Evolutionary conservation across 2,797 vertebrate species (phyloP), one percentile per base, ranked within the genome.

Genomic region (Sebastes goodei): DNA sequence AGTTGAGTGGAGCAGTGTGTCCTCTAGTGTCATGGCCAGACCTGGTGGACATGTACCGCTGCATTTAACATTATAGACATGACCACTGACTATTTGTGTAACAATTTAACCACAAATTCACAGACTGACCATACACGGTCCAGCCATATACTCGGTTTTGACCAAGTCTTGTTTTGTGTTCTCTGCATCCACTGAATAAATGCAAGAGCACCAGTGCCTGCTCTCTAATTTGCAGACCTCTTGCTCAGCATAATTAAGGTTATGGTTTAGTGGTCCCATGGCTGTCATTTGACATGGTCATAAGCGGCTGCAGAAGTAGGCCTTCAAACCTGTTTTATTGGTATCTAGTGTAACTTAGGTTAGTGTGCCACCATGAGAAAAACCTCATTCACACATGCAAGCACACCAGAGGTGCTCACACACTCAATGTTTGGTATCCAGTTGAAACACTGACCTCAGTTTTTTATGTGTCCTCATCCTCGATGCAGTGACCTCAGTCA

Each of bases 401-500:
- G 30, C 74, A 49, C 56, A 9, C 25, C 9, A 32, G 21, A 77
- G 66, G 27, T 63, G 25, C 61, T 63, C 62, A 30, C 70, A 30
- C 74, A 21, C 62, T 29, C 20, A 14, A 7, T 49, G 25, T 71
- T 67, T 60, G 35, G 52, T 29, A 23, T 74, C 52, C 21, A 64
- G 32, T 53, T 82, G 38, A 88, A 86, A 84, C 76, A 63, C 52
- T 88, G 86, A 82, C 64, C 79, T 87, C 71, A 69, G 55, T 86
- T 87, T 71, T 23, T 67, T 74, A 75, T 67, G 61, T 56, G 52
- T 81, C 62, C 52, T 81, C 71, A 20, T 81, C 70, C 23, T 86
- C 70, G 62, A 38, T 27, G 63, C 77, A 64, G 27, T 86, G 78
- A 87, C 81, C 81, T 90, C 92, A 82, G 88, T 84, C 69, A 80